Base-by-base conservation (phyloP, 2,797 vertebrate genomes). In the Pseudotriccus pelzelni region DNA sequence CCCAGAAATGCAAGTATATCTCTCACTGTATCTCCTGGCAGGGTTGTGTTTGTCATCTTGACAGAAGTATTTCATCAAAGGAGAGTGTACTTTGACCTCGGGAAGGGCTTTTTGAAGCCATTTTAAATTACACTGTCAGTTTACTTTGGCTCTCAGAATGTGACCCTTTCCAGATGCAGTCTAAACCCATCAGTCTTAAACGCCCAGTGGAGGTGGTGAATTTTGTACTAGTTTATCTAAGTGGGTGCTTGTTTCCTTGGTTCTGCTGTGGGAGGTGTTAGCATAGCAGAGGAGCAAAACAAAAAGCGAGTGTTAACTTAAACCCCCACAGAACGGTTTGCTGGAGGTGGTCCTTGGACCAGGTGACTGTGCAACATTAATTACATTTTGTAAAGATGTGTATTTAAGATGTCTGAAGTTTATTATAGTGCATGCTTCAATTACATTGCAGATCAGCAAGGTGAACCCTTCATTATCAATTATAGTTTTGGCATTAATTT, bases 211-310 rank as follows among this genome's bases (percentile, higher is more conserved):
- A 78, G 47, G 30, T 58, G 55, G 43, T 81, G 43, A 34, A 50
- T 55, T 84, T 64, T 86, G 23, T 49, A 12, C 43, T 46, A 5
- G 32, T 49, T 15, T 58, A 9, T 89, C 44, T 59, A 20, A 70
- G 41, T 47, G 44, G 36, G 52, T 63, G 37, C 52, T 92, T 66
- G 37, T 94, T 94, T 91, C 68, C 37, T 89, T 93, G 70, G 23
- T 60, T 82, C 56, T 94, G 34, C 68, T 85, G 84, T 92, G 75
- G 84, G 89, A 96, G 56, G 82, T 91, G 87, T 81, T 89, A 73
- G 47, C 36, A 12, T 41, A 90, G 70, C 87, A 12, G 34, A 82
- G 67, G 39, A 91, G 30, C 32, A 84, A 43, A 73, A 75, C 28
- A 41, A 86, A 47, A 75, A 90, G 53, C n/a, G 28, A 70, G 36